These are phyloP conservation scores for Rhodeus uyekii DNA, from an alignment of 2,797 vertebrate genomes.

Conservation along the genomic window DNA sequence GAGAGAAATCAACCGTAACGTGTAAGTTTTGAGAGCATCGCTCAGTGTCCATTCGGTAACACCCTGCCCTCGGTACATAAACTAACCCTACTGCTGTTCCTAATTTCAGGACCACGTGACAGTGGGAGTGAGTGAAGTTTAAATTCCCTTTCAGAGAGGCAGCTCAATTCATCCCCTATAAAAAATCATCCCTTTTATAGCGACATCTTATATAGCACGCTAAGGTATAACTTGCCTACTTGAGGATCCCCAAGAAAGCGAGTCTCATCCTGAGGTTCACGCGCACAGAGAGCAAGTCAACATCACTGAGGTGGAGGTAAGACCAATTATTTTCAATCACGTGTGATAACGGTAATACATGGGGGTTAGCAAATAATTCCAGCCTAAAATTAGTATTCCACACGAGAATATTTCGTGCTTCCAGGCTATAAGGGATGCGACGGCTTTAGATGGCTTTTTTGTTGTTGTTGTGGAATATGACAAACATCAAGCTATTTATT, in stretches of 20 bases:
- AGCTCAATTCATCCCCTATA: constrained; percentile 74
- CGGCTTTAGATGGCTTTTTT: too few relatives aligned
- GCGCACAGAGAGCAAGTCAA: constrained; percentile 42
- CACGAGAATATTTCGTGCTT: background rate
- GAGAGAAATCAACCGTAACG: background rate
- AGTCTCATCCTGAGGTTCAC: constrained; percentile 59
- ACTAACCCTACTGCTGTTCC: constrained; percentile 78
- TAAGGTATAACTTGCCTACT: constrained; percentile 60
- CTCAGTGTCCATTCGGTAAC: constrained; percentile 41
- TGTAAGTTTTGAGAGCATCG: constrained; percentile 29
- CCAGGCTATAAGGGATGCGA: constrained; percentile 3
- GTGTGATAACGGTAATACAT: constrained; percentile 14
- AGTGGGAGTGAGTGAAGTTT: constrained; percentile 83
- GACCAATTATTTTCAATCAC: constrained; percentile 57
- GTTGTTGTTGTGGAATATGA: background rate
- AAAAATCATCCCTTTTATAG: constrained; percentile 73
- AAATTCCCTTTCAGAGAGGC: constrained; percentile 81
- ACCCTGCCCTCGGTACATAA: constrained; percentile 61
- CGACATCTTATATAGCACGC: constrained; percentile 63
- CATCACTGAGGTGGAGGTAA: constrained; percentile 66
- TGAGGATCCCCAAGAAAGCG: constrained; percentile 54
- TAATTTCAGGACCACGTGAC: constrained; percentile 84
- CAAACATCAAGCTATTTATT: background rate
- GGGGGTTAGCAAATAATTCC: constrained; percentile 4
- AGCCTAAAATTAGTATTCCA: background rate